Percentiles rank a stretch among this genome's conserved stretches.
Conservation (phyloP, 1,140 invertebrate genomes). For the Eumaeus atala region DNA sequence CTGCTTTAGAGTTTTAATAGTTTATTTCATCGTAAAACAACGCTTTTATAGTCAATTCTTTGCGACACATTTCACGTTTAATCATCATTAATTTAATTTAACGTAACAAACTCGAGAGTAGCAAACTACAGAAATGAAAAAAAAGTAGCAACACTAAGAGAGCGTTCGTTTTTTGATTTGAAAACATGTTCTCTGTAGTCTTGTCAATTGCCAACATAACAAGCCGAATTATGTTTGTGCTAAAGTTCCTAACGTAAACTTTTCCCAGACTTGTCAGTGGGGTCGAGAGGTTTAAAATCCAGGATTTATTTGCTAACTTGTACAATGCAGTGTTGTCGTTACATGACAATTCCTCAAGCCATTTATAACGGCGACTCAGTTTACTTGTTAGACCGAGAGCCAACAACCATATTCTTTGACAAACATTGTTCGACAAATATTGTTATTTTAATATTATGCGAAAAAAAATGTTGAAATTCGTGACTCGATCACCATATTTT, state of each 20-base stretch:
- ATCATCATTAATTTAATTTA: too few species aligned
- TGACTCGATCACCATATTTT: too few species aligned
- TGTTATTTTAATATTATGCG: too few species aligned
- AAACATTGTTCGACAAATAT: too few species aligned
- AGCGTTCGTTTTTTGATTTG: too few species aligned
- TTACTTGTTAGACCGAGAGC: slow-evolving; percentile 14
- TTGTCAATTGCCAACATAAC: not conserved
- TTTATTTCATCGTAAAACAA: not conserved
- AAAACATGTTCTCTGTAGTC: too few species aligned
- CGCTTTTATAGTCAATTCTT: not conserved
- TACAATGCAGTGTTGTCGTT: slow-evolving; percentile 18
- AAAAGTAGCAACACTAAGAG: too few species aligned
- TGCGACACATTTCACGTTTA: too few species aligned
- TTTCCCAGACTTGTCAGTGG: not conserved
- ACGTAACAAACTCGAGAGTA: too few species aligned
- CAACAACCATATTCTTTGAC: too few species aligned
- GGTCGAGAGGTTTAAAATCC: slow-evolving; percentile 18
- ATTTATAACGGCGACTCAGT: slow-evolving; percentile 21
- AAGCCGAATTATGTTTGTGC: not conserved
- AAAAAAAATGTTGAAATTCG: too few species aligned
- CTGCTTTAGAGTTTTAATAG: not conserved
- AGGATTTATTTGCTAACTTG: slow-evolving; percentile 31
- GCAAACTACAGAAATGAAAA: too few species aligned
- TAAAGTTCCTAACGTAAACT: not conserved
- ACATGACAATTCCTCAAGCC: slow-evolving; percentile 12